phyloP scores from a whole-genome alignment of 2,888 invertebrate species.

The Dynastes tityus region DNA sequence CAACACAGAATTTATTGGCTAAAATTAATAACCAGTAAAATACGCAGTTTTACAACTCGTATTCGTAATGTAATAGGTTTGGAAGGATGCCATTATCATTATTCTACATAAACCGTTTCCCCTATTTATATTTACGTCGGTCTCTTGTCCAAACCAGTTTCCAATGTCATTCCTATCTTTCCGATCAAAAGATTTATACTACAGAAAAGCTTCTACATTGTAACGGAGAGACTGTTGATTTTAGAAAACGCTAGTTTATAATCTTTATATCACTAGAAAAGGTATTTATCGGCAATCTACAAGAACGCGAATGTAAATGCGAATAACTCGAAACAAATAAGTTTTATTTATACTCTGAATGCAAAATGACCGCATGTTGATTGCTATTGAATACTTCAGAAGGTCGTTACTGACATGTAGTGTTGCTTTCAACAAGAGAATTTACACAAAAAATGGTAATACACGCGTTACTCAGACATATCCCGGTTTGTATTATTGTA shows the following conservation, averaged over 20 bases:
- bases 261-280: constrained; percentile 5
- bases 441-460: neutral
- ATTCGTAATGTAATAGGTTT: too few species aligned
- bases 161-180: constrained; percentile 32
- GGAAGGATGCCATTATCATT: too few species aligned
- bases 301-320: constrained; percentile 18
- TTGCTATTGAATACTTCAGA: constrained; percentile 28
- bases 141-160: constrained; percentile 24
- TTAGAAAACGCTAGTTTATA: constrained; percentile 4
- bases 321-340: constrained; percentile 14
- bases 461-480: neutral
- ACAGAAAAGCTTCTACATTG: neutral
- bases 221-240: constrained; percentile 10
- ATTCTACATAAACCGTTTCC: neutral
- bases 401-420: constrained; percentile 9
- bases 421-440: constrained; percentile 9
- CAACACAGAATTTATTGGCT: too few species aligned
- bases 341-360: constrained; percentile 32
- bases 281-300: constrained; percentile 12
- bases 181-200: constrained; percentile 16
- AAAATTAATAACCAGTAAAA: too few species aligned
- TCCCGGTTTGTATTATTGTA: neutral
- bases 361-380: constrained; percentile 24
- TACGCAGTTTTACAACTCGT: too few species aligned
- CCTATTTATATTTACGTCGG: neutral